Base-by-base conservation (phyloP, 2,113 vertebrate species). In the Ardeotis arabs region DNA sequence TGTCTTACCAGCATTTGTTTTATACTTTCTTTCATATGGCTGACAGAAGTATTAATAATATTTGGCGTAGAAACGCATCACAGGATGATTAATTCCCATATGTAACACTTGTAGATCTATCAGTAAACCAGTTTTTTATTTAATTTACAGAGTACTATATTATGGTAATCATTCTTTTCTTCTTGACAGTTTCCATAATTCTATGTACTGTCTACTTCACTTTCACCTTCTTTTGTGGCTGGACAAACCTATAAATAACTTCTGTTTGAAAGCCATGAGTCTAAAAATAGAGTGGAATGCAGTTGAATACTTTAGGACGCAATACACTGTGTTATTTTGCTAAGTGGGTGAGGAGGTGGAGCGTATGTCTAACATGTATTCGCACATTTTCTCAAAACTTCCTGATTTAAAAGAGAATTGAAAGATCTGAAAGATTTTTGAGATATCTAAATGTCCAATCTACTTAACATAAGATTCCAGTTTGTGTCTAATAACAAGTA, bases 221-320 rank as follows among this genome's bases (percentile, higher is more conserved):
- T 93, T 95, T 80, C 64, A 80, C 63, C 23, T 77, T 84, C 58
- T 86, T 95, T 86, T 89, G 72, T 90, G 76, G 35, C 41, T 83
- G 37, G 27, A 73, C 39, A 70, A 96, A 69, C 33, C 35, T 58
- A 90, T 84, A 83, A 94, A 90, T 96, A 89, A 94, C 14, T 69
- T 89, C 60, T 72, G 45, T 86, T 92, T 95, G 68, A 95, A 96
- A 91, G 12, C 6, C 18, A 27, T 22, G 27, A 19, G 18, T 74
- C 68, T 94, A 73, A 91, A 90, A 95, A 69, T 80, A 86, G 41
- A 80, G 14, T 60, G 49, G 33, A 67, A n/a, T 52, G 20, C 19
- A 66, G 64, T 1, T 77, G 24, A 81, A 84, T 74, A 53, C 6
- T 87, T 69, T 31, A 74, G 56, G 66, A 95, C 24, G 78, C 45